Evolutionary conservation across 2,113 vertebrate species (phyloP), one percentile per base, ranked within the genome.

Genomic region (Thalassoma bifasciatum): DNA sequence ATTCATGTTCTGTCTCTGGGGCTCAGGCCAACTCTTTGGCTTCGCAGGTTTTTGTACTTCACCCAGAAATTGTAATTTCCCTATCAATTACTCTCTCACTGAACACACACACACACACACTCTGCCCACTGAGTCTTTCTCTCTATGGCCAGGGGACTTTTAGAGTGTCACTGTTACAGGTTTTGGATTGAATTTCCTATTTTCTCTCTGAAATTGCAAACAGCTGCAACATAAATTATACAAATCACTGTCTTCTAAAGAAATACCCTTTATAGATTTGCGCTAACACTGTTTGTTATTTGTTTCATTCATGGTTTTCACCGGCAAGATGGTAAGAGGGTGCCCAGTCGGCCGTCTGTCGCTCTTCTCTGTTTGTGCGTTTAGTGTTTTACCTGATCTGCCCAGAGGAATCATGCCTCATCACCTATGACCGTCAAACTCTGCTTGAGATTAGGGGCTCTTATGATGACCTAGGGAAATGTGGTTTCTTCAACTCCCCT

Each of bases 1-100:
- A 59, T 60, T 72, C 54, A 0, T 46, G 53, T 30, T 23, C 19
- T 2, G 1, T 56, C 34, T 17, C 51, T 34, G 52, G 2, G 8
- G 40, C 69, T 61, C n/a, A 26, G 46, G 38, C 13, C 50, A 67
- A 7, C 50, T 66, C 16, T 76, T 66, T 58, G 22, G 52, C 22
- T 58, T 49, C 62, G 66, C 42, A 24, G n/a, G 50, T 21, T 57
- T 51, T 23, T 40, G n/a, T 51, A 24, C 60, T 30, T 68, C 16
- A 8, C 14, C 44, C 21, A 66, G 37, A 52, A 62, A 57, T 37
- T 46, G 52, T 47, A 21, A 61, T 58, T 24, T 56, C 30, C 47
- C 6, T 64, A 67, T 74, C 22, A 57, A 46, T 56, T 64, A n/a
- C n/a, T 51, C 22, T 1, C 2, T 13, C 17, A n/a, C 24, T 23